Conservation (phyloP, 2,797 vertebrate genomes). For the Sardinella longiceps region DNA sequence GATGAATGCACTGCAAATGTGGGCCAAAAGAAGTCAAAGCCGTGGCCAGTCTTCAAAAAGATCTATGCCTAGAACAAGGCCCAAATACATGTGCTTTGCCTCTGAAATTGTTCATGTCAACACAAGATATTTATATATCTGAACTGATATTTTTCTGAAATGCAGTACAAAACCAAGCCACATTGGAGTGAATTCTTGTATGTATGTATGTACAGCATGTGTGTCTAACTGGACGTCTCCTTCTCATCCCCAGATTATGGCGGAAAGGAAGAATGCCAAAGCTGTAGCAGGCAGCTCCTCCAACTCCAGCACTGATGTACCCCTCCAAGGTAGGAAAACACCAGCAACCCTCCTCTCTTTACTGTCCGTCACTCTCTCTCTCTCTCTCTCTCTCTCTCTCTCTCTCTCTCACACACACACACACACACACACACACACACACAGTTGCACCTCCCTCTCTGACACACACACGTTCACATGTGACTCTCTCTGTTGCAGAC, state of each 20-base stretch:
- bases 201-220: background rate
- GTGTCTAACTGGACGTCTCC: background rate
- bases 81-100: background rate
- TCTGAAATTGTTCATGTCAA: background rate
- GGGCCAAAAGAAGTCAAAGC: background rate
- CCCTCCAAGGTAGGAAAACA: constrained; percentile 86
- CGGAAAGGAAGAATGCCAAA: constrained; percentile 94
- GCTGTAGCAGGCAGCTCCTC: constrained; percentile 88
- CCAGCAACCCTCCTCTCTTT: background rate
- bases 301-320: constrained; percentile 88
- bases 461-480: background rate
- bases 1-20: background rate
- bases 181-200: too few relatives aligned
- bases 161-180: too few relatives aligned
- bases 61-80: too few relatives aligned
- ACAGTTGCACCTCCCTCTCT: background rate
- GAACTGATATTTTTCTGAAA: too few relatives aligned
- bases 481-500: background rate
- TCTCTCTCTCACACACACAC: background rate
- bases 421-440: background rate
- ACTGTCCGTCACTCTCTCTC: background rate
- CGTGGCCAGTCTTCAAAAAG: background rate
- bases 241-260: constrained; percentile 88
- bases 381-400: background rate
- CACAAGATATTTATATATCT: background rate